Evolutionary conservation across 2,797 vertebrate species (phyloP), one percentile per base, ranked within the genome.

Genomic region (Gymnoscopelus braueri): DNA sequence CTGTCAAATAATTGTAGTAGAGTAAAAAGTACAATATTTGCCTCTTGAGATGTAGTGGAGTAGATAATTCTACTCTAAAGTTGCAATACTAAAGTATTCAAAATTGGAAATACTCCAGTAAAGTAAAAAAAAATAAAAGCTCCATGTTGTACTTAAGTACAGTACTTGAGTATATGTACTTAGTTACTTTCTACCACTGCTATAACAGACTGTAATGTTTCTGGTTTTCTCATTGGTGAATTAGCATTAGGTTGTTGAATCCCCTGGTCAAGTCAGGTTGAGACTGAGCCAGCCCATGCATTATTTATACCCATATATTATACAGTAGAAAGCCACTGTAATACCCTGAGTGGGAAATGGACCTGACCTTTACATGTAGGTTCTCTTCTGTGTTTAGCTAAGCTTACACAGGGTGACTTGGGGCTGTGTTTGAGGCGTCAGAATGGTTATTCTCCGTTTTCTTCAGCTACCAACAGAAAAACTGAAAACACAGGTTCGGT

Each of bases 261-360:
- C 29, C 66, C 75, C 48, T 49, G 39, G 60, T 79, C 68, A 68
- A 68, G 51, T 60, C 63, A 62, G 58, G 75, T 74, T 63, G 61
- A 72, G 54, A 44, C 39, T 44, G 39, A 77, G 69, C 29, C 44
- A 15, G 63, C 39, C 48, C 53, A 63, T 67, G 13, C 57, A 85
- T 84, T 78, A 84, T 81, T 84, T 60, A 82, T 71, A 35, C 44
- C 23, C 8, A 10, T 73, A 72, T 76, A 44, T 44, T 44, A 68
- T 79, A 66, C 75, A 78, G 68, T 71, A 69, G 70, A 80, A 64
- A 54, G 26, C 62, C 23, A n/a, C 32, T 56, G 51, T 78, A 55
- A 77, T 72, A 48, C 60, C 44, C 65, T 39, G 69, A 62, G 64
- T 65, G 48, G 60, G 57, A 51, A 81, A 75, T 35, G 44, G 58